Evolutionary conservation across 1,140 invertebrate species (phyloP).

Genomic region (Cylas formicarius): DNA sequence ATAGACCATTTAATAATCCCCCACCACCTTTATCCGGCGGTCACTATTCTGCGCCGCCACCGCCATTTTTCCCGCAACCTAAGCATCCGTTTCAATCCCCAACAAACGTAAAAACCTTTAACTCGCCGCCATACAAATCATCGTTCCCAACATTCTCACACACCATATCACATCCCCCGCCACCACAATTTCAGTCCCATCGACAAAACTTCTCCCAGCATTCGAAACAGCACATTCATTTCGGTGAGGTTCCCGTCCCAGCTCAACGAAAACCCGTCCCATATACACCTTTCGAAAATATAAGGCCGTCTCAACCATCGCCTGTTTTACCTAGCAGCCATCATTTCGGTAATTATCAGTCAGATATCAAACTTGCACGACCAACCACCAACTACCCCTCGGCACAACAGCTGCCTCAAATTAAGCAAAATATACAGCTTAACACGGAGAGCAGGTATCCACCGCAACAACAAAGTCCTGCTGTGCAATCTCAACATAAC

Average conservation of each 20-base stretch:
- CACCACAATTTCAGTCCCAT: constrained; percentile 21
- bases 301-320: constrained; percentile 21
- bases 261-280: constrained; percentile 41
- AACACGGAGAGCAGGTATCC: constrained; percentile 41
- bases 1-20: constrained; percentile 39
- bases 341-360: constrained; percentile 41
- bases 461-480: constrained; percentile 37
- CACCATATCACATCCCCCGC: constrained; percentile 25
- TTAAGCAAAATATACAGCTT: constrained; percentile 30
- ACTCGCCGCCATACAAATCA: constrained; percentile 32
- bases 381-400: constrained; percentile 40
- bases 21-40: constrained; percentile 31
- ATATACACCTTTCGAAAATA: constrained; percentile 34
- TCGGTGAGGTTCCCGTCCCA: constrained; percentile 16
- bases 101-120: constrained; percentile 18
- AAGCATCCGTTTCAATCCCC: constrained; percentile 30
- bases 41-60: constrained; percentile 29
- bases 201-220: constrained; percentile 15
- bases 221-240: constrained; percentile 30
- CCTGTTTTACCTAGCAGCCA: constrained; percentile 21
- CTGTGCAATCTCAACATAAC: constrained; percentile 23
- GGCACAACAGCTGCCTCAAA: constrained; percentile 41
- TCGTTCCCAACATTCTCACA: constrained; percentile 28
- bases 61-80: constrained; percentile 29
- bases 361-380: constrained; percentile 30